Conservation (phyloP, 2,113 vertebrate genomes). For the Psephotus haematonotus region DNA sequence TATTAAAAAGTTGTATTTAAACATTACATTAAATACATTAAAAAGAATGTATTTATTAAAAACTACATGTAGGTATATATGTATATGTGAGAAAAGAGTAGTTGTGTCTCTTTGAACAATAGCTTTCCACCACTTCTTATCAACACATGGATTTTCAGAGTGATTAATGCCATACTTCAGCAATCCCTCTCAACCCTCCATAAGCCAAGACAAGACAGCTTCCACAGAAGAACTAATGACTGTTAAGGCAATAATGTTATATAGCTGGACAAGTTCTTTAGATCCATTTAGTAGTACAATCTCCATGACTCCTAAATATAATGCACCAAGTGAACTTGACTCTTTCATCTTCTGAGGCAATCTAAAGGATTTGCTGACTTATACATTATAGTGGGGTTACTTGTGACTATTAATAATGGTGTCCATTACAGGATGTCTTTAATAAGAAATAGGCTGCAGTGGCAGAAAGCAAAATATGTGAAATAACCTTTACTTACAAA, state of each 20-base stretch:
- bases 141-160: neutral
- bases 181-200: neutral
- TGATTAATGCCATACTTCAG: neutral
- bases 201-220: neutral
- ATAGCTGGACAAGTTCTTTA: neutral
- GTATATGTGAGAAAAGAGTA: neutral
- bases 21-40: too few relatives aligned
- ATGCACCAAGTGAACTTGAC: neutral
- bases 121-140: neutral
- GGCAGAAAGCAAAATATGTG: neutral
- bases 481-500: neutral
- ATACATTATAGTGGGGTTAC: accelerated
- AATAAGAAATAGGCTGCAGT: neutral
- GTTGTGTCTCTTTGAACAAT: neutral
- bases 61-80: accelerated
- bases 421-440: neutral
- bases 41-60: neutral
- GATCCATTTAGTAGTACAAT: neutral
- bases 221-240: neutral
- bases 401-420: neutral
- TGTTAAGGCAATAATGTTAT: neutral
- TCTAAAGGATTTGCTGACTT: neutral
- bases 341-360: neutral
- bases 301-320: neutral
- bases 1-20: too few relatives aligned